Percentiles rank a stretch among this genome's conserved stretches.
phyloP scores from a whole-genome alignment of 2,797 vertebrate species.

The Clamator glandarius region DNA sequence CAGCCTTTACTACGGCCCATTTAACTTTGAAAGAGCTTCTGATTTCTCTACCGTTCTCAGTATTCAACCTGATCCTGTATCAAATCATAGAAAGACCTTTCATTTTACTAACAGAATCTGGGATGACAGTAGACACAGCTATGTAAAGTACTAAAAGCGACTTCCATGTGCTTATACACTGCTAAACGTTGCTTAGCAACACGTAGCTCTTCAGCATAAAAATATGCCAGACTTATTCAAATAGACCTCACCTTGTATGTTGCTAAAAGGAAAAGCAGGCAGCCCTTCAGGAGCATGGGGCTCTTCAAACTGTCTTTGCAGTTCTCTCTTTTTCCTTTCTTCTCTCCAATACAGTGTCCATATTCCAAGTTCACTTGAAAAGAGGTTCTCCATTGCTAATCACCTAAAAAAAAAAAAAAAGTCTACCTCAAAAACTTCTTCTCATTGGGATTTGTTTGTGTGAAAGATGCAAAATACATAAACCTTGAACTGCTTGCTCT shows the following conservation, averaged over 20 bases:
- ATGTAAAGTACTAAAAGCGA: slow-evolving; percentile 17
- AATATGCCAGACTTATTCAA: not conserved
- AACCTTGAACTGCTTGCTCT: not conserved
- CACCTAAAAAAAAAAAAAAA: not conserved
- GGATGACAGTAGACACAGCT: not conserved
- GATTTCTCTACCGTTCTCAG: not conserved
- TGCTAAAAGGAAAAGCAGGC: not conserved
- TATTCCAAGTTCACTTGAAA: not conserved
- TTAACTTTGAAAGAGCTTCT: slow-evolving; percentile 37
- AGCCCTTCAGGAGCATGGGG: not conserved
- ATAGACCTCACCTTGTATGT: not conserved
- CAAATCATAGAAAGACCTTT: slow-evolving; percentile 26
- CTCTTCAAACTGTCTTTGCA: not conserved
- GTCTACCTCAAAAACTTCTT: not conserved
- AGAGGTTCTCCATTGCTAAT: not conserved
- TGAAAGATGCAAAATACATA: not conserved
- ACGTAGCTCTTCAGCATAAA: slow-evolving; percentile 7
- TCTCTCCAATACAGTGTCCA: not conserved
- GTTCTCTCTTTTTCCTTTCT: not conserved
- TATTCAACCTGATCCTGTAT: not conserved
- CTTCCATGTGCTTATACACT: not conserved
- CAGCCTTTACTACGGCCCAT: not conserved
- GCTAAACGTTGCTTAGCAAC: slow-evolving; percentile 32
- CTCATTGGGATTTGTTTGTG: not conserved
- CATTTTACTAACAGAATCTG: not conserved